Percentiles rank a stretch among this genome's conserved stretches.
These are phyloP conservation scores for Colaptes auratus DNA, from an alignment of 2,113 vertebrate species.

Conservation along the genomic window DNA sequence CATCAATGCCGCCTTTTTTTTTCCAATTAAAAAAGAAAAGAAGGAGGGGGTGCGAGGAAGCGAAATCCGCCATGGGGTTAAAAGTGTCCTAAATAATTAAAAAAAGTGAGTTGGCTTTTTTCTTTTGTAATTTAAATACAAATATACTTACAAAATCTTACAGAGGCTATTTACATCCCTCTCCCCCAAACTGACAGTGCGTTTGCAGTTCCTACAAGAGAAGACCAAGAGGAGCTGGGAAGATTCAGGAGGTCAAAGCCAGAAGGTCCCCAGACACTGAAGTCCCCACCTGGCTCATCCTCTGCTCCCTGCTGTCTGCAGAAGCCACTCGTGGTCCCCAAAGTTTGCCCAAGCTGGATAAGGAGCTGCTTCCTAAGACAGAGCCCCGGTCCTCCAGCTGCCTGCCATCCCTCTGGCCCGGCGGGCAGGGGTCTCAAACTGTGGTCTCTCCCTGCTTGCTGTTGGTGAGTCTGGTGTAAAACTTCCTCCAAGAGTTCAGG, in stretches of 20 bases:
- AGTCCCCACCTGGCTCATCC: background rate
- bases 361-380: background rate
- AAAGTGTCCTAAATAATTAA: slow-evolving; percentile 76
- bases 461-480: slow-evolving; percentile 94
- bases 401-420: background rate
- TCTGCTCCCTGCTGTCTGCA: background rate
- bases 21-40: background rate
- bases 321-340: background rate
- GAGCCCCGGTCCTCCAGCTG: background rate
- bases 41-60: background rate
- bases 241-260: background rate
- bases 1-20: background rate
- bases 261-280: background rate
- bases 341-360: background rate
- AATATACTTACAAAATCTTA: slow-evolving; percentile 98
- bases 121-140: slow-evolving; percentile 90
- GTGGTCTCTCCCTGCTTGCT: slow-evolving; percentile 96
- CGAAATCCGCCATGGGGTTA: slow-evolving; percentile 16
- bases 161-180: slow-evolving; percentile 89
- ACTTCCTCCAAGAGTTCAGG: slow-evolving; percentile 95
- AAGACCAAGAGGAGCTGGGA: background rate
- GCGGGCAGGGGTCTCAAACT: slow-evolving; percentile 75
- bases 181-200: slow-evolving; percentile 64
- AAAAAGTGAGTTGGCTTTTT: slow-evolving; percentile 44
- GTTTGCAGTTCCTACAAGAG: slow-evolving; percentile 10